Base-by-base conservation (phyloP, 1,140 invertebrate genomes). In the Goniozus legneri region DNA sequence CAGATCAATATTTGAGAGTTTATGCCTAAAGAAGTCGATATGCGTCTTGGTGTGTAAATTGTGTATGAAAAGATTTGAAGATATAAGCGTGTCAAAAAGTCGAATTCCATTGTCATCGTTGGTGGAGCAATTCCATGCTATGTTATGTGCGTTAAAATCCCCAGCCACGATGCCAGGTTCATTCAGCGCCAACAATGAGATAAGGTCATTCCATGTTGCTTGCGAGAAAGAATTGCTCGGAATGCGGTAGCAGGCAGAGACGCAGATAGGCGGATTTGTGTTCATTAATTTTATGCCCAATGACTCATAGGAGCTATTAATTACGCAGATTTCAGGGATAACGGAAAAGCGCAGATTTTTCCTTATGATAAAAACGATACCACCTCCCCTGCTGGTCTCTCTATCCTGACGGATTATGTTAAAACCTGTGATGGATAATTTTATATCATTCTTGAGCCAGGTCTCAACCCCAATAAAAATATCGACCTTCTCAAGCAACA, bases 1-100 rank as follows among this genome's bases (percentile, higher is more conserved):
- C 3, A 48, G 14, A 32, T 48, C 47, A 8, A 48, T 35, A n/a
- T 48, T 48, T 6, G 42, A 50, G 16, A 24, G 37, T 0, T 10
- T 22, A 8, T 30, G 30, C 8, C 27, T 36, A 13, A n/a, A 14
- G 8, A 31, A 30, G 19, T 50, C 42, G 8, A 44, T 24, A 22
- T 15, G 48, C 10, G 40, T 39, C n/a, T n/a, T 27, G 2, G 35
- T 32, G 24, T 44, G n/a, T 2, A 6, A 4, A 10, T 27, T 27
- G 4, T 6, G 10, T 27, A 27, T 27, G 24, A 27, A 27, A 27
- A 6, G 4, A 27, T 48, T 16, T 3, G 24, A 27, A 10, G 4
- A 6, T 6, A 27, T 27, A n/a, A n/a, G n/a, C 4, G 24, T 10
- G 24, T 27, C 10, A 10, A 27, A 10, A 27, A 27, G 24, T 6